Percentiles rank a stretch among this genome's conserved stretches.
phyloP scores from a whole-genome alignment of 2,797 vertebrate genomes.

The Adrianichthys oophorus region DNA sequence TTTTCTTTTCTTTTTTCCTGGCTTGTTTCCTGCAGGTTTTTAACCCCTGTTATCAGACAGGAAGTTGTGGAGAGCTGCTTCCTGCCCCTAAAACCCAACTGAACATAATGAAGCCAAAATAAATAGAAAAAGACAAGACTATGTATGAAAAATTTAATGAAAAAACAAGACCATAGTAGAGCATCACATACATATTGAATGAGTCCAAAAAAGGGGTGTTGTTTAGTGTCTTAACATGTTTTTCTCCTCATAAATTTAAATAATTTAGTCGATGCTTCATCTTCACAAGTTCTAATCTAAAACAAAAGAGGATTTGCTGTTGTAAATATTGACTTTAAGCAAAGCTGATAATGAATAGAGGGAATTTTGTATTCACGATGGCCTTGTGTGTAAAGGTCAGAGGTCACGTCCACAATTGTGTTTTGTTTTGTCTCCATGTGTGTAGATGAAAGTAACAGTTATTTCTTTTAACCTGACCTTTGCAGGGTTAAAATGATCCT shows the following conservation, averaged over 20 bases:
- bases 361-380: too few species aligned
- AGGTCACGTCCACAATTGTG: too few species aligned
- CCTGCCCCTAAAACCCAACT: conserved; percentile 55
- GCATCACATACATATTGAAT: conserved; percentile 63
- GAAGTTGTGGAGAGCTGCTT: conserved; percentile 58
- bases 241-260: conserved; percentile 11
- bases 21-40: conserved; percentile 46
- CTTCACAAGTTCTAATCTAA: too few species aligned
- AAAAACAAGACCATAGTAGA: conserved; percentile 52
- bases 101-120: conserved; percentile 38
- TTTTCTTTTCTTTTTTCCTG: conserved; percentile 5
- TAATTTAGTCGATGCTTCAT: too few species aligned
- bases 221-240: conserved; percentile 6
- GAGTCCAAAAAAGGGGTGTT: conserved; percentile 28
- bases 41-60: conserved; percentile 58
- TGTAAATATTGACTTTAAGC: too few species aligned
- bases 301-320: too few species aligned
- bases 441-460: too few species aligned
- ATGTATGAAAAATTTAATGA: conserved; percentile 75
- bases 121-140: conserved; percentile 45
- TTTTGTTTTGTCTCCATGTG: too few species aligned
- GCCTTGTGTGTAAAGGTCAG: too few species aligned
- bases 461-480: too few species aligned
- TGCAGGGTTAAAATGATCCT: too few species aligned
- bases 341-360: too few species aligned